These are phyloP conservation scores for Apistogramma diplotaenia DNA, from an alignment of 2,113 vertebrate genomes.

Conservation along the genomic window DNA sequence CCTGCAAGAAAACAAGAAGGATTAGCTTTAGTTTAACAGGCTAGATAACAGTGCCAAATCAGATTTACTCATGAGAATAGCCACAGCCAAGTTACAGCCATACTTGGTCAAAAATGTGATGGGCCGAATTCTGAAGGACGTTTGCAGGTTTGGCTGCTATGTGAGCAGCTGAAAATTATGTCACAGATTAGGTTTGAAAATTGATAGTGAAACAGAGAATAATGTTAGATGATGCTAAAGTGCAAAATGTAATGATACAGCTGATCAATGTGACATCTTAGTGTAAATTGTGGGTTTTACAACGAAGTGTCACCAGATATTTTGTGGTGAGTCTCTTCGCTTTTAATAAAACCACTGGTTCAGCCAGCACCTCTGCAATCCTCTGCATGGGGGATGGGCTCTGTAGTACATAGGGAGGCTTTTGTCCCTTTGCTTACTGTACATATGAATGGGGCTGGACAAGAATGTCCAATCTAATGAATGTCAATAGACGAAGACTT, in stretches of 20 bases:
- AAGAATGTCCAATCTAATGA: constrained; percentile 76
- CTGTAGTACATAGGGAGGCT: constrained; percentile 26
- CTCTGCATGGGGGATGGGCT: constrained; percentile 26
- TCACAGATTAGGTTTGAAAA: background rate
- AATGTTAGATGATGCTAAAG: background rate
- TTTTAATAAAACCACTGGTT: constrained; percentile 16
- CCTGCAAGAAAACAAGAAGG: constrained; percentile 12
- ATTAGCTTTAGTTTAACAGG: constrained; percentile 26
- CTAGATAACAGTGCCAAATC: background rate
- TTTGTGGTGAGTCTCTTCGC: background rate
- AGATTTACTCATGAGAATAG: background rate
- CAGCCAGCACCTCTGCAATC: background rate
- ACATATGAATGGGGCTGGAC: constrained; percentile 83
- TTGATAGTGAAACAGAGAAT: background rate
- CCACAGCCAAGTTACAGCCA: background rate
- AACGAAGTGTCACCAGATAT: background rate
- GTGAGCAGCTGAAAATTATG: background rate
- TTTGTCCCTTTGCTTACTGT: constrained; percentile 76
- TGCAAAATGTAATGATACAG: background rate
- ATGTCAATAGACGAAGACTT: constrained; percentile 77
- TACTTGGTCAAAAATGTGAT: background rate
- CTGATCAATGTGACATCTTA: background rate
- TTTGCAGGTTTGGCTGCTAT: background rate
- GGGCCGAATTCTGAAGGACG: background rate
- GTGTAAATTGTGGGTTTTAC: background rate